phyloP scores from a whole-genome alignment of 2,888 invertebrate species.

The Brenthis ino region DNA sequence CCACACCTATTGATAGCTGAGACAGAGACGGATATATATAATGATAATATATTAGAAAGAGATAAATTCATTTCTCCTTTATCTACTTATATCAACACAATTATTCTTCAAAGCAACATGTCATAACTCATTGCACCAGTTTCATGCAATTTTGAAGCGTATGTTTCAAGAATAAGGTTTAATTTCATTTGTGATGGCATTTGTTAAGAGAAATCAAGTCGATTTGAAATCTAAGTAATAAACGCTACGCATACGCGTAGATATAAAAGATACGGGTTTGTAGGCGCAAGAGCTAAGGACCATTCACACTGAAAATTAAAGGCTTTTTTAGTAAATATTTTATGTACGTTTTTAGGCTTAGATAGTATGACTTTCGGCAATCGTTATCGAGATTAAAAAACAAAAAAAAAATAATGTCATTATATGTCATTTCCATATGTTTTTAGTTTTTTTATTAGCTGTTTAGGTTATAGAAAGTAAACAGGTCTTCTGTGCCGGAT shows the following conservation, averaged over 20 bases:
- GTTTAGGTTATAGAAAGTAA: too few species aligned
- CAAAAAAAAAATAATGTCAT: too few species aligned
- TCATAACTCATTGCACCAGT: conserved; percentile 26
- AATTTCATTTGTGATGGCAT: conserved; percentile 32
- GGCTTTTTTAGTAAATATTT: neutral
- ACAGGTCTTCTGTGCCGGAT: too few species aligned
- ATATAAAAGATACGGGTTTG: conserved; percentile 55
- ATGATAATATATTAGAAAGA: conserved; percentile 47
- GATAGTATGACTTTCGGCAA: too few species aligned
- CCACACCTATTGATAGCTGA: conserved; percentile 35
- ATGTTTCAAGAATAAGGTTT: conserved; percentile 8
- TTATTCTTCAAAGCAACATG: conserved; percentile 24
- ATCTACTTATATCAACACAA: conserved; percentile 49
- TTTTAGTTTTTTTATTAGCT: too few species aligned
- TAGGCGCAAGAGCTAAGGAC: conserved; percentile 29
- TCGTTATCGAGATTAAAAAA: too few species aligned
- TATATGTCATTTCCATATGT: too few species aligned
- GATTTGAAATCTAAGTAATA: conserved; percentile 61
- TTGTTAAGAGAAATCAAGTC: conserved; percentile 53
- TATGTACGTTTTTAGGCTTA: neutral
- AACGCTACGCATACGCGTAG: conserved; percentile 63
- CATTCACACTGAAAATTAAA: neutral
- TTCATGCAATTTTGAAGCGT: conserved; percentile 33
- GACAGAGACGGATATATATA: conserved; percentile 44
- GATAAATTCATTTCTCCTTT: conserved; percentile 50